Conservation (phyloP, 2,888 invertebrate species). For the Thelaira solivaga region DNA sequence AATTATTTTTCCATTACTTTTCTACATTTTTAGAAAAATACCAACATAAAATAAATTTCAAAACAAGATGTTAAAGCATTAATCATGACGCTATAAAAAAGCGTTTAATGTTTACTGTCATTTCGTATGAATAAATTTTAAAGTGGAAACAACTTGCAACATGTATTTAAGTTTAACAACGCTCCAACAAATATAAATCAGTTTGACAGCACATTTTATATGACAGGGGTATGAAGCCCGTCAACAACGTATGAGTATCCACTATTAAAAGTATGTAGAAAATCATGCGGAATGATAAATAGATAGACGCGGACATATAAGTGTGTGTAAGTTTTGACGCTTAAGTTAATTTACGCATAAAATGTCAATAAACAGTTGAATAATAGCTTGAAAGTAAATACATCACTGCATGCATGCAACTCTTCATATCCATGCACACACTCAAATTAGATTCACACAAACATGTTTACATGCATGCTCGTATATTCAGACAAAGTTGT, state of each 20-base stretch:
- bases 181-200: conserved; percentile 56
- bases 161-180: conserved; percentile 51
- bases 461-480: not conserved
- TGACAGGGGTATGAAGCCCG: conserved; percentile 59
- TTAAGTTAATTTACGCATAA: conserved; percentile 62
- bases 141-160: conserved; percentile 42
- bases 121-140: conserved; percentile 40
- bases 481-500: not conserved
- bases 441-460: not conserved
- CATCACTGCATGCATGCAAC: conserved; percentile 40
- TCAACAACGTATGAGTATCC: conserved; percentile 25
- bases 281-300: not conserved
- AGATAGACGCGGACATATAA: not conserved
- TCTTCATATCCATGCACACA: conserved; percentile 1
- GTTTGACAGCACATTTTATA: conserved; percentile 60
- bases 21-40: conserved; percentile 6
- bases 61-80: conserved; percentile 58
- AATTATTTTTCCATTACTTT: not conserved
- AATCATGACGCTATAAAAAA: conserved; percentile 50
- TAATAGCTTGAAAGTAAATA: conserved; percentile 57
- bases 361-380: conserved; percentile 61
- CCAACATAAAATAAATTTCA: conserved; percentile 37
- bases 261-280: not conserved
- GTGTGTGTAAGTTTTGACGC: conserved; percentile 54
- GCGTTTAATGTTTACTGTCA: conserved; percentile 58